Evolutionary conservation across 2,797 vertebrate genomes (phyloP).

Genomic region (Cossypha heuglini): DNA sequence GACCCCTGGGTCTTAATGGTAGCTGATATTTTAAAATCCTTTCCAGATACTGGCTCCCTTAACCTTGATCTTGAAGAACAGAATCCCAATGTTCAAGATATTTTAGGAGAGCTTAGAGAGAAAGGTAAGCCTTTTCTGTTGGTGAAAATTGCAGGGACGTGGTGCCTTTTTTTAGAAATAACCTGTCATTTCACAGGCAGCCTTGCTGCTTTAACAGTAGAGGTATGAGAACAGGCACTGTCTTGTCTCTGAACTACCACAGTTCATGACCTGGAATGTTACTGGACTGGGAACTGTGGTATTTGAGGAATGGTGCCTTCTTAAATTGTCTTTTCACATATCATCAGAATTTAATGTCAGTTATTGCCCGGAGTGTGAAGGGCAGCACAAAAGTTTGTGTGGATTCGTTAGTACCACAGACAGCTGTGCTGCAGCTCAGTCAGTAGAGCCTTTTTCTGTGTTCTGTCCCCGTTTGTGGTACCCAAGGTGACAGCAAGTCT

Average conservation of each 20-base stretch:
- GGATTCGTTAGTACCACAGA: background rate
- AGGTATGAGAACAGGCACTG: background rate
- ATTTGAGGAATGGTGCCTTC: background rate
- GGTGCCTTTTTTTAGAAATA: background rate
- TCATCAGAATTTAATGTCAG: background rate
- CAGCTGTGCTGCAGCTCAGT: background rate
- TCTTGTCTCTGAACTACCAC: background rate
- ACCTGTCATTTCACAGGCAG: background rate
- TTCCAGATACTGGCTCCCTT: slow-evolving; percentile 94
- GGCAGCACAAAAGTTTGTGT: background rate
- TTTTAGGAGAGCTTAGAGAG: slow-evolving; percentile 93
- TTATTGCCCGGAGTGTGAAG: background rate
- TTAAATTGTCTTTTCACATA: background rate
- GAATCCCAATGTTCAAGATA: slow-evolving; percentile 97
- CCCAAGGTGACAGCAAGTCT: fast-evolving
- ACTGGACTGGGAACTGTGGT: background rate
- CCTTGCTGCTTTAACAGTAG: background rate
- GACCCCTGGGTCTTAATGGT: slow-evolving; percentile 99
- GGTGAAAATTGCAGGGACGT: background rate
- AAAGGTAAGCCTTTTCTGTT: slow-evolving; percentile 81
- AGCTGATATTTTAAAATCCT: slow-evolving; percentile 96
- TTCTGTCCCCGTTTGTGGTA: background rate
- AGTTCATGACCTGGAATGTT: background rate
- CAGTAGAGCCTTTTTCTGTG: background rate
- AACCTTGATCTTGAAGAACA: slow-evolving; percentile 98